Evolutionary conservation across 2,113 vertebrate species (phyloP), one percentile per base, ranked within the genome.

Genomic region (Chitala chitala): DNA sequence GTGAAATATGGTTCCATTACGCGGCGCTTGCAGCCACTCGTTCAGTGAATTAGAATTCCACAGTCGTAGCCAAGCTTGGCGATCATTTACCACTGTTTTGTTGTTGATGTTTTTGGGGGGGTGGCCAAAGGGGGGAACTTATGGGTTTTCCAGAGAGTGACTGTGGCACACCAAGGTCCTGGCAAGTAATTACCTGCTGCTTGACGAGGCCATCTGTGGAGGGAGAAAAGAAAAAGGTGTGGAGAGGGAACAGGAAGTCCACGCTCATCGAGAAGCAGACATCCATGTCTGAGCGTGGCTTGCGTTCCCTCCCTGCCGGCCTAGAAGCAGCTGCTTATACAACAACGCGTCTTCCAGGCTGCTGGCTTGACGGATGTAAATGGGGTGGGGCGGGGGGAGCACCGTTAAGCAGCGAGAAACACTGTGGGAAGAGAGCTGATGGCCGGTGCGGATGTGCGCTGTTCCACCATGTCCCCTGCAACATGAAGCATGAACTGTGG

Each of bases 1-100:
- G 83, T 87, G 84, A 91, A 86, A 87, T 84, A 89, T 87, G 66
- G 78, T 84, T 78, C 83, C 77, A 88, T 90, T 90, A 88, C 70
- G 68, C 20, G 40, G 80, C 84, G 76, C 79, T 86, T 78, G 76
- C 81, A 85, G 82, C 76, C 82, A 80, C 86, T 86, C 70, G 69
- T 86, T 86, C 86, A 55, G 71, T 75, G 31, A 82, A 75, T 77
- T 81, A 63, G 68, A 83, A 77, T 71, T 75, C 44, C 31, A 20
- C 31, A 51, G 31, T 75, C n/a, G 36, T 69, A 22, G 29, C 36
- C 40, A 17, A 22, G 48, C 51, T 40, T 42, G 13, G 38, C 73
- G 55, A 58, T 75, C 73, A 66, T 66, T 75, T 69, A 46, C 29
- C 40, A 38, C 76, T 44, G 61, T 78, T 70, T 73, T 69, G 51